Conservation (phyloP, 2,888 invertebrate species). For the Melikaiella ostensackeni region DNA sequence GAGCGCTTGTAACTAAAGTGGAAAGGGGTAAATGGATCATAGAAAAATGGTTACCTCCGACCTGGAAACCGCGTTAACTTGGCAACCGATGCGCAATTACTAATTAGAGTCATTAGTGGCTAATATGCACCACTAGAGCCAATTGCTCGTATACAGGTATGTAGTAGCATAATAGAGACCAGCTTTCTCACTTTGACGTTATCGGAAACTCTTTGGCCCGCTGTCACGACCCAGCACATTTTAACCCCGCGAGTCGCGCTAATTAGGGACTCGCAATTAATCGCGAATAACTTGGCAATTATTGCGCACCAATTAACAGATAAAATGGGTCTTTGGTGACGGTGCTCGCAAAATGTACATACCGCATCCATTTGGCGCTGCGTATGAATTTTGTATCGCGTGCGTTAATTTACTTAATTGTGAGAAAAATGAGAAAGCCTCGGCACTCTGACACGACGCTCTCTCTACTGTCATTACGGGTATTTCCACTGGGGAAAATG, state of each 20-base stretch:
- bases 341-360: not conserved
- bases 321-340: slow-evolving; percentile 48
- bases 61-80: not conserved
- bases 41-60: not conserved
- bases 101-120: not conserved
- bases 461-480: not conserved
- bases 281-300: slow-evolving; percentile 51
- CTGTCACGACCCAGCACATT: slow-evolving; percentile 1
- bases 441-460: not conserved
- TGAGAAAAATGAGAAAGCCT: slow-evolving; percentile 37
- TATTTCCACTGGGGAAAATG: not conserved
- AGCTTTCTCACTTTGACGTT: slow-evolving; percentile 13
- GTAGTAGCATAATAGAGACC: slow-evolving; percentile 3
- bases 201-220: slow-evolving; percentile 14
- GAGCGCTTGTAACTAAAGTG: not conserved
- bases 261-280: slow-evolving; percentile 58
- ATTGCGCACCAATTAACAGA: slow-evolving; percentile 58
- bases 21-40: not conserved
- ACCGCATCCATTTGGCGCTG: not conserved
- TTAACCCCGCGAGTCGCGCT: slow-evolving; percentile 43
- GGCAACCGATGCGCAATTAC: not conserved
- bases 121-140: not conserved
- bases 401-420: slow-evolving; percentile 50
- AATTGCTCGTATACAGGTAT: not conserved
- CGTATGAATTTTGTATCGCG: slow-evolving; percentile 21